phyloP scores from a whole-genome alignment of 2,888 invertebrate species.

The Sphaeridia pumilis region DNA sequence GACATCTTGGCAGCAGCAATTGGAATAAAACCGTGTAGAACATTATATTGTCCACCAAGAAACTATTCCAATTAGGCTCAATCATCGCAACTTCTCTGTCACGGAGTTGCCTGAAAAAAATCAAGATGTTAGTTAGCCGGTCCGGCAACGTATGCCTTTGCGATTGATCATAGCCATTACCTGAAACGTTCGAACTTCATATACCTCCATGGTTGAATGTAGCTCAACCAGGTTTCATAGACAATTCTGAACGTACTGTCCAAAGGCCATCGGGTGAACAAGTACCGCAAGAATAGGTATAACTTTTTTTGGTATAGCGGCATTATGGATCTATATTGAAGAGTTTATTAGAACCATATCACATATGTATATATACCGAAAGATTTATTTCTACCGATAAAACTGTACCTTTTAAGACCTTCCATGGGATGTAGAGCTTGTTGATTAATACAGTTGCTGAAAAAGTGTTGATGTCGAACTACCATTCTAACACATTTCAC shows the following conservation, averaged over 20 bases:
- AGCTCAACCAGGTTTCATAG: conserved; percentile 86
- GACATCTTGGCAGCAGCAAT: conserved; percentile 66
- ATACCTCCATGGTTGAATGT: conserved; percentile 93
- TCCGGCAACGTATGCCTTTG: neutral
- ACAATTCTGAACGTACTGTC: conserved; percentile 84
- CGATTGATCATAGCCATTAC: conserved; percentile 6
- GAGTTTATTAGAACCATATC: no score
- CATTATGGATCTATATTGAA: conserved; percentile 44
- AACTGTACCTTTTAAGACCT: conserved; percentile 57
- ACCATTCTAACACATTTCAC: conserved; percentile 71
- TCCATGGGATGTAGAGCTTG: conserved; percentile 59
- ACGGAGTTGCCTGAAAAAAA: conserved; percentile 13
- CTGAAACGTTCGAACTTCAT: conserved; percentile 39
- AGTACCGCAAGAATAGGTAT: conserved; percentile 68
- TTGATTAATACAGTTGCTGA: conserved; percentile 58
- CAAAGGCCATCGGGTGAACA: conserved; percentile 85
- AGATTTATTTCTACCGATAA: no score
- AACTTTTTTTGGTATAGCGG: conserved; percentile 70
- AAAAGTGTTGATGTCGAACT: conserved; percentile 82
- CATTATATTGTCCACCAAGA: conserved; percentile 76
- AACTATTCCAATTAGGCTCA: conserved; percentile 50
- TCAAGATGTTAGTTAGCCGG: no score
- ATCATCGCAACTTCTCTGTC: conserved; percentile 37
- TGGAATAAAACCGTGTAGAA: conserved; percentile 77
- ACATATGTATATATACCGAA: no score